These are phyloP conservation scores for Amphilophus citrinellus DNA, from an alignment of 2,113 vertebrate species.

Conservation along the genomic window DNA sequence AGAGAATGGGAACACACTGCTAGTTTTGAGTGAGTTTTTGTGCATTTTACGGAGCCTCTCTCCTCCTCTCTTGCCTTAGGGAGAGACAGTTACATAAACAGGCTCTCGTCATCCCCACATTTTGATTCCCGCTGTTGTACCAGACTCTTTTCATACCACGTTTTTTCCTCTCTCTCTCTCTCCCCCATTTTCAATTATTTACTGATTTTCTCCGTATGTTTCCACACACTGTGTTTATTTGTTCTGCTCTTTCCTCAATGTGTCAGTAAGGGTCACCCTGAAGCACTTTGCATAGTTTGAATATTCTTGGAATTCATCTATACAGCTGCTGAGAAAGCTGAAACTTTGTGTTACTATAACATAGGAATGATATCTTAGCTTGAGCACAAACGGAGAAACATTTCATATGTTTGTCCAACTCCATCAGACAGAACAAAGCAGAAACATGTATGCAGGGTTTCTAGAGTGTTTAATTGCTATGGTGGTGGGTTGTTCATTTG, in stretches of 20 bases:
- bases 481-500: not conserved
- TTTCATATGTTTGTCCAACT: not conserved
- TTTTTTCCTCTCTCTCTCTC: not conserved
- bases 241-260: not conserved
- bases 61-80: conserved; percentile 55
- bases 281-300: not conserved
- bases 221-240: conserved; percentile 13
- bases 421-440: not conserved
- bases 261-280: conserved; percentile 3
- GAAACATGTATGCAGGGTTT: not conserved
- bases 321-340: not conserved
- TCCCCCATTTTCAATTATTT: conserved; percentile 10
- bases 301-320: not conserved
- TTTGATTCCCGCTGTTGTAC: conserved; percentile 58
- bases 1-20: conserved; percentile 65
- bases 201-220: not conserved
- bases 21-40: conserved; percentile 60
- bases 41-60: conserved; percentile 51
- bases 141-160: conserved; percentile 33
- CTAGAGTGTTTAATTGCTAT: not conserved
- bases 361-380: not conserved
- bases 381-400: not conserved
- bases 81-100: conserved; percentile 75
- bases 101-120: conserved; percentile 64
- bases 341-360: not conserved